Percentiles rank a stretch among this genome's conserved stretches.
Evolutionary conservation across 2,113 vertebrate species (phyloP).

Genomic region (Hiodon tergisus): DNA sequence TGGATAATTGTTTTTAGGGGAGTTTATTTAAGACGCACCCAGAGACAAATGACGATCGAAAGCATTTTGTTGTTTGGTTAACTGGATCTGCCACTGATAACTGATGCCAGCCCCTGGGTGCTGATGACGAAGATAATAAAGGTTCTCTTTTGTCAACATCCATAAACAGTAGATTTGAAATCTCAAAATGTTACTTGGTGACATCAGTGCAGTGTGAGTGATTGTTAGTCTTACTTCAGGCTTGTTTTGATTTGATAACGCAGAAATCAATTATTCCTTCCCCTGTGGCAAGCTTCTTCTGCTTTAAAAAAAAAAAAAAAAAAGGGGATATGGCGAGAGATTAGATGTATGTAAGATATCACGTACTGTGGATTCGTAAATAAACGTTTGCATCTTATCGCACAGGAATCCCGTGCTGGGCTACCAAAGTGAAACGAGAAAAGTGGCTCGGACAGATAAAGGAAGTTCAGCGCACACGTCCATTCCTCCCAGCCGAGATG

Average conservation of each 20-base stretch:
- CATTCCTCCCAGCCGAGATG: slow-evolving; percentile 26
- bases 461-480: slow-evolving; percentile 25
- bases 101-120: background rate
- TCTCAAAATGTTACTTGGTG: background rate
- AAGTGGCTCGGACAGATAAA: slow-evolving; percentile 28
- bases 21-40: background rate
- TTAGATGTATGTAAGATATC: slow-evolving; percentile 42
- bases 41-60: background rate
- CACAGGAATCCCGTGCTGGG: slow-evolving; percentile 43
- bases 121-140: background rate
- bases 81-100: background rate
- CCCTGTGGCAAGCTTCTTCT: background rate
- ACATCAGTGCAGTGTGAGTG: background rate
- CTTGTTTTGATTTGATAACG: background rate
- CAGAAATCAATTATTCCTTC: background rate
- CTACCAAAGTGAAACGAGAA: slow-evolving; percentile 52
- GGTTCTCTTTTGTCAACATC: background rate
- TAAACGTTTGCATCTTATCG: slow-evolving; percentile 50
- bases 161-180: no score
- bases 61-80: background rate
- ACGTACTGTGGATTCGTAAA: slow-evolving; percentile 31
- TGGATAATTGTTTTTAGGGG: background rate
- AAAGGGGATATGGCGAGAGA: slow-evolving; percentile 16
- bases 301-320: slow-evolving; percentile 20
- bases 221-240: background rate